These are phyloP conservation scores for Ooceraea biroi DNA, from an alignment of 1,140 invertebrate species.

Conservation along the genomic window DNA sequence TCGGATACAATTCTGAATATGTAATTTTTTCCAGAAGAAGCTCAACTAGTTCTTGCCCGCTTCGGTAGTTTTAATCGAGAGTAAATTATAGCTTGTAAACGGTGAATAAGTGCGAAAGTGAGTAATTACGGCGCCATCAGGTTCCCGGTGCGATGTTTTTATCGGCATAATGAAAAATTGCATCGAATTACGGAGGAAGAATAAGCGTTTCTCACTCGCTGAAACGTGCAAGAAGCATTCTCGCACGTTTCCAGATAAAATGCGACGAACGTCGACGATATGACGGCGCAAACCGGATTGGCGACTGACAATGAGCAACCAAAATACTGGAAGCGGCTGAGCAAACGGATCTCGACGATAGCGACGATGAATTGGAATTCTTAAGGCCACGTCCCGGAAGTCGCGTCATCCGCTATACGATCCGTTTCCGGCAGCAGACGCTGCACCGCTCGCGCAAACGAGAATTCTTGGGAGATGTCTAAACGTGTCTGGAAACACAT, in stretches of 20 bases:
- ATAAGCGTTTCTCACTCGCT: conserved; percentile 63
- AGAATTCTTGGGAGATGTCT: conserved; percentile 37
- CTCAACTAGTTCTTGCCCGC: no score
- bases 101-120: conserved; percentile 30
- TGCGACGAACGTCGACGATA: background rate
- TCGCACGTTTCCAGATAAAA: conserved; percentile 32
- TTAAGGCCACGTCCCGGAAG: conserved; percentile 76
- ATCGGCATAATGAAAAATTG: conserved; percentile 62
- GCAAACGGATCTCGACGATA: conserved; percentile 67
- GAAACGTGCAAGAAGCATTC: conserved; percentile 25
- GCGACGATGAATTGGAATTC: conserved; percentile 65
- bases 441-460: conserved; percentile 41
- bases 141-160: conserved; percentile 26
- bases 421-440: conserved; percentile 70
- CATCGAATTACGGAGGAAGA: conserved; percentile 71
- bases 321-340: conserved; percentile 59
- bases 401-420: conserved; percentile 76
- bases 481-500: conserved; percentile 23
- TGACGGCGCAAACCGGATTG: conserved; percentile 33
- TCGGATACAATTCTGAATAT: background rate
- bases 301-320: conserved; percentile 24
- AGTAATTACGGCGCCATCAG: conserved; percentile 26
- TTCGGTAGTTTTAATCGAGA: background rate
- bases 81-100: conserved; percentile 6
- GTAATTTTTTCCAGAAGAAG: background rate